Conservation (phyloP, 2,888 invertebrate genomes). For the Pecten maximus region DNA sequence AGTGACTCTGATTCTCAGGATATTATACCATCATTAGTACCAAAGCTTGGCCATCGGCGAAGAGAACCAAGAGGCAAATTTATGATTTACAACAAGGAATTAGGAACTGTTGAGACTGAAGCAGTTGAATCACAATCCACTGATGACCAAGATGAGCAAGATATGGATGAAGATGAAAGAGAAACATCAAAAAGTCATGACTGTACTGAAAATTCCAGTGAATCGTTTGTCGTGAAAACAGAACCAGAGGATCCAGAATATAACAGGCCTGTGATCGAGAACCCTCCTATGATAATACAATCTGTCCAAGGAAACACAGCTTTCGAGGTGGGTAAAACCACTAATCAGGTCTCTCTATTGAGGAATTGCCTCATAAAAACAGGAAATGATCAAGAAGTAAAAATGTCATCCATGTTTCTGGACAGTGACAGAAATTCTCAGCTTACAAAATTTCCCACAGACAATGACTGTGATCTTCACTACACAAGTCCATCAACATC, state of each 20-base stretch:
- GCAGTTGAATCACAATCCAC: not conserved
- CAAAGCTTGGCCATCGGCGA: not conserved
- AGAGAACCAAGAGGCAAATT: not conserved
- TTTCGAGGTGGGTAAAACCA: not conserved
- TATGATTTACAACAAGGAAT: slow-evolving; percentile 21
- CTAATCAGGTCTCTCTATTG: not conserved
- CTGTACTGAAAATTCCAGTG: not conserved
- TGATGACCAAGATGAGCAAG: not conserved
- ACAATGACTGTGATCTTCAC: not conserved
- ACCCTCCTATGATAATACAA: not conserved
- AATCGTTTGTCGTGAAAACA: slow-evolving; percentile 9
- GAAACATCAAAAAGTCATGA: not conserved
- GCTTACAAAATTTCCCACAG: not conserved
- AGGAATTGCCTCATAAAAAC: not conserved
- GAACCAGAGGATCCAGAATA: slow-evolving; percentile 20
- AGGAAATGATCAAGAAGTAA: not conserved
- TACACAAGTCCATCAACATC: not conserved
- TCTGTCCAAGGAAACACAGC: slow-evolving; percentile 3
- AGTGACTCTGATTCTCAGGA: not conserved
- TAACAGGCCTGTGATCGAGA: not conserved
- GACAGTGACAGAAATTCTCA: slow-evolving; percentile 18
- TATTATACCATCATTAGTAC: not conserved
- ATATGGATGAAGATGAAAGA: slow-evolving; percentile 15
- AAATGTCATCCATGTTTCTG: not conserved
- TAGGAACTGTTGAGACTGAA: slow-evolving; percentile 23